These are phyloP conservation scores for Muschampia staudingeri DNA, from an alignment of 2,888 invertebrate species.

Conservation along the genomic window DNA sequence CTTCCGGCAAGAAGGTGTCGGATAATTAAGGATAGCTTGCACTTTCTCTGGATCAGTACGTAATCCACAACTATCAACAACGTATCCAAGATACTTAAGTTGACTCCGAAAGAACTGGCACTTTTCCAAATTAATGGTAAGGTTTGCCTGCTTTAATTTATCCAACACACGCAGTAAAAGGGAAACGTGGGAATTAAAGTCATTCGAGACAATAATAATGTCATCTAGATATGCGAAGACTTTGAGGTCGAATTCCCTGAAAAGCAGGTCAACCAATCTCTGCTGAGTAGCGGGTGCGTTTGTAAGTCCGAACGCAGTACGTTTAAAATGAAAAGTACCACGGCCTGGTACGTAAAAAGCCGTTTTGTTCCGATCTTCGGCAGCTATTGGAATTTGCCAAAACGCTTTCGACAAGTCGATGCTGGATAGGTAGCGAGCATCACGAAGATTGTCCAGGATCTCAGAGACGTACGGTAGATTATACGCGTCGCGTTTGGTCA, in stretches of 20 bases:
- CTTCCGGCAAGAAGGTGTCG: no score
- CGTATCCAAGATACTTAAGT: conserved; percentile 28
- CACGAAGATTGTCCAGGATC: conserved; percentile 68
- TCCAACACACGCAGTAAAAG: conserved; percentile 56
- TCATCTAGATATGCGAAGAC: conserved; percentile 59
- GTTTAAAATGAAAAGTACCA: conserved; percentile 59
- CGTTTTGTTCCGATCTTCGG: conserved; percentile 51
- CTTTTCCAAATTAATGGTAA: conserved; percentile 67
- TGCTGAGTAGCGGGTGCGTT: conserved; percentile 70
- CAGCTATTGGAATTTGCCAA: conserved; percentile 63
- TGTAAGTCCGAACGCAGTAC: conserved; percentile 62
- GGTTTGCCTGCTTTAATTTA: conserved; percentile 62
- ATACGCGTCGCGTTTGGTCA: conserved; percentile 56
- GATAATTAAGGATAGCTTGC: neutral
- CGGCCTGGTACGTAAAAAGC: conserved; percentile 64
- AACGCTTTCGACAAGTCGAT: conserved; percentile 66
- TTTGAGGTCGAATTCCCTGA: neutral
- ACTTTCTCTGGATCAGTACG: conserved; percentile 5
- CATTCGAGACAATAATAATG: conserved; percentile 56
- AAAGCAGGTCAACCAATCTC: conserved; percentile 43
- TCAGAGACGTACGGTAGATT: conserved; percentile 55
- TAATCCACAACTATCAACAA: neutral
- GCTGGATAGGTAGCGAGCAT: conserved; percentile 65
- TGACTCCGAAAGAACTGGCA: conserved; percentile 63
- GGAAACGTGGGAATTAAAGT: conserved; percentile 61